These are phyloP conservation scores for Hassar affinis DNA, from an alignment of 2,113 vertebrate species.

Conservation along the genomic window DNA sequence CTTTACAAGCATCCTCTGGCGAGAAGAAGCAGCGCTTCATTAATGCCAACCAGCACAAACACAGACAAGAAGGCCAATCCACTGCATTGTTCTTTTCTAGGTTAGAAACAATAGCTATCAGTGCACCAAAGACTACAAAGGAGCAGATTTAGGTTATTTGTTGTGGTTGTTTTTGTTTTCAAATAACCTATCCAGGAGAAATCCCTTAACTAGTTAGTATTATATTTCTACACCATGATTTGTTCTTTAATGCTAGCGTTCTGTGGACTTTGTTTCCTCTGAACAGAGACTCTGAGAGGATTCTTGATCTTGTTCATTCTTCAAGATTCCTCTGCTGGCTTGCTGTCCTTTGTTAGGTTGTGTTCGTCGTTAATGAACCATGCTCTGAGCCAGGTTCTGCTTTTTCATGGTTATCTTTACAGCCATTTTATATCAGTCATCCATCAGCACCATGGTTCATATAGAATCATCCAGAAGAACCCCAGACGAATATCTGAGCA, in stretches of 20 bases:
- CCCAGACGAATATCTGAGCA: not conserved
- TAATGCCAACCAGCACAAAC: conserved; percentile 45
- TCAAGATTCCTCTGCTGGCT: not conserved
- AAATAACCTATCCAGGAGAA: not conserved
- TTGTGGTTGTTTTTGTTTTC: not conserved
- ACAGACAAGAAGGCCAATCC: not conserved
- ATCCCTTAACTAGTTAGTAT: not conserved
- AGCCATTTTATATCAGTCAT: not conserved
- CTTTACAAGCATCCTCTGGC: conserved; percentile 40
- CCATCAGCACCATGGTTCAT: not conserved
- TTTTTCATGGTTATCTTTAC: not conserved
- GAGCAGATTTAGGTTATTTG: not conserved
- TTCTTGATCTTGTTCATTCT: not conserved
- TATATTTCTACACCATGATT: not conserved
- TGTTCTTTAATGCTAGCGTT: not conserved
- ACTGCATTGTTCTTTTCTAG: conserved; percentile 25
- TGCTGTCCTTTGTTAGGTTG: not conserved
- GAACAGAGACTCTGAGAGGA: not conserved
- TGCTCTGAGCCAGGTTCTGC: not conserved
- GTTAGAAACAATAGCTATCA: not conserved
- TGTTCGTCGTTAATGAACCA: not conserved
- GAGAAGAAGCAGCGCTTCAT: conserved; percentile 4
- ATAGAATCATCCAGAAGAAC: not conserved
- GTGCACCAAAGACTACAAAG: not conserved
- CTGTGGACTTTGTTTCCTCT: not conserved